Base-by-base conservation (phyloP, 2,113 vertebrate genomes). In the Boleophthalmus pectinirostris region DNA sequence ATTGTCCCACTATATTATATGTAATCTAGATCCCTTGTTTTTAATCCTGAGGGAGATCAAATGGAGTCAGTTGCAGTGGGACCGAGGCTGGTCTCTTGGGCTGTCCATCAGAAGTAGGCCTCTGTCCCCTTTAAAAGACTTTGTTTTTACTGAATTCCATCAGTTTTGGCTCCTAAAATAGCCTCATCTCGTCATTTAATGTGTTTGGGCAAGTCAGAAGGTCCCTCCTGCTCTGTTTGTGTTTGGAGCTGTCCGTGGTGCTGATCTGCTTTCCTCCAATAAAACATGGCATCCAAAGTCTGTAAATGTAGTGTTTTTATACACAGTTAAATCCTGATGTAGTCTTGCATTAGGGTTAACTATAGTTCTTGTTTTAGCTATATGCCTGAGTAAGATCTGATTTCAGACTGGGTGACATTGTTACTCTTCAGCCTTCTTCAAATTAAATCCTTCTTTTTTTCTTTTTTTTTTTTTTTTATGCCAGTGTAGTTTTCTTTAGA, bases 21-120 rank as follows among this genome's bases (percentile, higher is more conserved):
- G 75, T 74, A 51, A 84, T 68, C 29, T 43, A 47, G 38, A 38
- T n/a, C 1, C 47, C n/a, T 63, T 20, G 70, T 76, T 57, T 66
- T 77, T 77, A 49, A 68, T 65, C 85, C 54, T 43, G 29, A 24
- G 18, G 67, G 73, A 61, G 53, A 29, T 53, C 11, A 1, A 70
- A 81, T 72, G 68, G 38, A 81, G 66, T 45, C 23, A 68, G 18
- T 18, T 69, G 53, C 78, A 65, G 16, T 33, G 76, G 78, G 82
- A 81, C 72, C 29, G 4, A 21, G 72, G 24, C 58, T 18, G 16
- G 43, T 84, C 81, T 78, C 78, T 24, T 80, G n/a, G 74, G 75
- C 73, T 82, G 14, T 21, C 38, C 58, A 53, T 45, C 63, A 74
- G 66, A 86, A 84, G 66, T 80, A 72, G 85, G 81, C 73, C 78